Evolutionary conservation across 2,113 vertebrate species (phyloP), one percentile per base, ranked within the genome.

Genomic region (Tyto alba): DNA sequence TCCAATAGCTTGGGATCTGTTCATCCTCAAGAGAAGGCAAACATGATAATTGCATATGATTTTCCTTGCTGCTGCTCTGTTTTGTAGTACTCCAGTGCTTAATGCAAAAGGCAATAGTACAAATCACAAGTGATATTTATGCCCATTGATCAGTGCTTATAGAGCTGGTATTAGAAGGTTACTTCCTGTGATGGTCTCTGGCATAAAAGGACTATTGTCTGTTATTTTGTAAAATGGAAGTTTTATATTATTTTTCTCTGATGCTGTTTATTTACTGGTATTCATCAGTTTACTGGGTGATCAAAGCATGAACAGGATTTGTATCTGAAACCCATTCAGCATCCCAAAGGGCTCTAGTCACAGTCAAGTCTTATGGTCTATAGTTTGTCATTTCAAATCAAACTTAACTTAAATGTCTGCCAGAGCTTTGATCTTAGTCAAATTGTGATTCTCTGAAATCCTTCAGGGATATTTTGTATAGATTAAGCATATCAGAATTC

Each of bases 311-410:
- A 45, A 25, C 50, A 64, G 32, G 66, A 79, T 95, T 95, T 91
- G 34, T 78, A 45, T 75, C 64, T 85, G 91, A 80, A 95, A 59
- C 55, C 56, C 4, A 4, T 62, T 74, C 72, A 92, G 52, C 32
- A 78, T 52, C 80, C 81, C 66, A 57, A 82, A 89, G 87, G 80
- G 60, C 84, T 85, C 53, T 9, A 87, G 74, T 38, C 84, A 79
- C 66, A 29, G n/a, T 76, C 48, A 91, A 75, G 62, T 85, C 57
- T 91, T 67, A 76, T 2, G 53, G 77, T 79, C 71, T 73, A 38
- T 45, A 89, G 69, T 88, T 79, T 93, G 91, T 89, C 69, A 88
- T 64, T 95, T 94, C 78, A 73, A 93, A 91, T 91, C 91, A 76
- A 78, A 89, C 62, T 81, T 55, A 90, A 69, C 48, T 89, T 85